These are phyloP conservation scores for Eupithecia insigniata DNA, from an alignment of 2,888 invertebrate genomes.

Conservation along the genomic window DNA sequence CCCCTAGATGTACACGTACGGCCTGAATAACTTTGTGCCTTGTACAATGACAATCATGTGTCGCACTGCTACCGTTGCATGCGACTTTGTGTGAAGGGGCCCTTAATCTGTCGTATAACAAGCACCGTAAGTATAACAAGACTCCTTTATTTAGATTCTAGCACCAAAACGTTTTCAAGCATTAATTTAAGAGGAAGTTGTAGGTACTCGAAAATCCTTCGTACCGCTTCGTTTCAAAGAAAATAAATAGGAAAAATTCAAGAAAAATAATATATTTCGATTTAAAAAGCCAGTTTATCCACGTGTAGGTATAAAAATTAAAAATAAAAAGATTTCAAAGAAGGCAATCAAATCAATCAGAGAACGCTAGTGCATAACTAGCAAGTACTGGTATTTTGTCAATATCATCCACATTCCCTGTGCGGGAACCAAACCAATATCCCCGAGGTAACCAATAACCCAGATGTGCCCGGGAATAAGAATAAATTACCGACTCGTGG, in stretches of 20 bases:
- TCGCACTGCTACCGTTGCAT: too few relatives aligned
- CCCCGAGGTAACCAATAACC: conserved; percentile 29
- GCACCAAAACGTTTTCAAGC: too few relatives aligned
- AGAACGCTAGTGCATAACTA: neutral
- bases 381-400: conserved; percentile 22
- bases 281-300: neutral
- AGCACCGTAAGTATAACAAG: too few relatives aligned
- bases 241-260: neutral
- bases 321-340: neutral
- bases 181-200: too few relatives aligned
- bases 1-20: too few relatives aligned
- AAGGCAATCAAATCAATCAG: neutral
- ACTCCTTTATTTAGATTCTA: too few relatives aligned
- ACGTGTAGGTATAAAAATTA: too few relatives aligned
- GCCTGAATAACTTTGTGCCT: too few relatives aligned
- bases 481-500: conserved; percentile 28
- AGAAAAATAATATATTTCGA: too few relatives aligned
- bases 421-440: conserved; percentile 41
- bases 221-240: neutral
- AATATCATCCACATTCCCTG: conserved; percentile 42
- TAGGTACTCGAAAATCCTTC: neutral
- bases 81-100: too few relatives aligned
- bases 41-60: too few relatives aligned
- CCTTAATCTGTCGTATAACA: too few relatives aligned
- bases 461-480: conserved; percentile 28